Percentiles rank a stretch among this genome's conserved stretches.
phyloP scores from a whole-genome alignment of 2,797 vertebrate species.

The Lates japonicus region DNA sequence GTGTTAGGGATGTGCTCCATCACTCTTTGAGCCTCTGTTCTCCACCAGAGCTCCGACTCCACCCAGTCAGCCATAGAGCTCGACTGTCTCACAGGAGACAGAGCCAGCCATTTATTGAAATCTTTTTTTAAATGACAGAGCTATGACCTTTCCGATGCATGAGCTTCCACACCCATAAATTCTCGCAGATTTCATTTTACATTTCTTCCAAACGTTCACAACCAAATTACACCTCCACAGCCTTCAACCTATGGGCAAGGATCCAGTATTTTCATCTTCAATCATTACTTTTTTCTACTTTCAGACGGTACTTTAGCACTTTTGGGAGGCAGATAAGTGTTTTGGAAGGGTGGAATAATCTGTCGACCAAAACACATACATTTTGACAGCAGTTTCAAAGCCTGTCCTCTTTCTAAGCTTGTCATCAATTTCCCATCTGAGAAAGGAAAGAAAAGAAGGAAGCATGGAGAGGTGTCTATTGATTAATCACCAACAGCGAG shows the following conservation, averaged over 20 bases:
- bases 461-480: slow-evolving; percentile 65
- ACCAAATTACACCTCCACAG: slow-evolving; percentile 76
- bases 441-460: slow-evolving; percentile 53
- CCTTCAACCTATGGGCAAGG: slow-evolving; percentile 57
- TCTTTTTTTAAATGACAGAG: slow-evolving; percentile 80
- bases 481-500: slow-evolving; percentile 74
- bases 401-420: slow-evolving; percentile 61
- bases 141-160: slow-evolving; percentile 79
- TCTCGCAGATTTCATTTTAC: slow-evolving; percentile 81
- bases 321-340: slow-evolving; percentile 55
- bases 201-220: slow-evolving; percentile 79
- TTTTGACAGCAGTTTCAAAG: slow-evolving; percentile 72
- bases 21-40: slow-evolving; percentile 62
- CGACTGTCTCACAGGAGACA: slow-evolving; percentile 63
- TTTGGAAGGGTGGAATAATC: slow-evolving; percentile 57
- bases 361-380: slow-evolving; percentile 58
- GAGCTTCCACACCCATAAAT: slow-evolving; percentile 72
- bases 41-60: slow-evolving; percentile 53
- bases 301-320: slow-evolving; percentile 57
- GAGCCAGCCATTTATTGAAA: slow-evolving; percentile 79
- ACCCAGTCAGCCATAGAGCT: slow-evolving; percentile 64
- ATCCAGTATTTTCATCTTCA: slow-evolving; percentile 71
- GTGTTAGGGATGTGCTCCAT: slow-evolving; percentile 71
- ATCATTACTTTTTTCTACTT: slow-evolving; percentile 62
- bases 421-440: slow-evolving; percentile 67